These are phyloP conservation scores for Allophyes oxyacanthae DNA, from an alignment of 2,888 invertebrate species.

Conservation along the genomic window DNA sequence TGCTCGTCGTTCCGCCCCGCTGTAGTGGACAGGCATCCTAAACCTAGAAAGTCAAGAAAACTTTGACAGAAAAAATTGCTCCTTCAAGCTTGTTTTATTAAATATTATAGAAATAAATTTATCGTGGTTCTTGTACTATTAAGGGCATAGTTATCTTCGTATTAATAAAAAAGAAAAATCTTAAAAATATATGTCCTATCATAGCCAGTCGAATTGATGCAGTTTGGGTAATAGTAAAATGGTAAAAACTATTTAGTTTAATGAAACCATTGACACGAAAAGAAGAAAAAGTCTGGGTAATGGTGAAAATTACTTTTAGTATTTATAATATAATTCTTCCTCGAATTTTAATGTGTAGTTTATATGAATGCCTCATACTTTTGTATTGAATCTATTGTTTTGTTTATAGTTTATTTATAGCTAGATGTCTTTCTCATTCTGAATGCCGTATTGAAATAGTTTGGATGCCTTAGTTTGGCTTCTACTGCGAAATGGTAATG, in stretches of 20 bases:
- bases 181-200: conserved; percentile 35
- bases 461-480: conserved; percentile 22
- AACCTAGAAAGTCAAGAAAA: background rate
- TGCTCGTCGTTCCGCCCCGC: too few relatives aligned
- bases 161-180: conserved; percentile 27
- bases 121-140: conserved; percentile 39
- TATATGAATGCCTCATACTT: conserved; percentile 46
- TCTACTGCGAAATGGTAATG: too few relatives aligned
- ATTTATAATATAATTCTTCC: conserved; percentile 49
- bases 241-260: too few relatives aligned
- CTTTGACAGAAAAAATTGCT: background rate
- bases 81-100: conserved; percentile 34
- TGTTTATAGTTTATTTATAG: conserved; percentile 42
- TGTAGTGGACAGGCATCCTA: too few relatives aligned
- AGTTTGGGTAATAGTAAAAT: conserved; percentile 16
- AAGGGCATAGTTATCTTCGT: conserved; percentile 34
- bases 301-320: conserved; percentile 23
- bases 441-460: conserved; percentile 37
- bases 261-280: too few relatives aligned
- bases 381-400: conserved; percentile 53
- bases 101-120: conserved; percentile 24
- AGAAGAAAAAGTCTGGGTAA: conserved; percentile 23
- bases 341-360: conserved; percentile 53
- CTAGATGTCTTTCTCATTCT: conserved; percentile 31
- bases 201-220: conserved; percentile 29